phyloP scores from a whole-genome alignment of 2,113 vertebrate genomes.

The Morone chrysops region DNA sequence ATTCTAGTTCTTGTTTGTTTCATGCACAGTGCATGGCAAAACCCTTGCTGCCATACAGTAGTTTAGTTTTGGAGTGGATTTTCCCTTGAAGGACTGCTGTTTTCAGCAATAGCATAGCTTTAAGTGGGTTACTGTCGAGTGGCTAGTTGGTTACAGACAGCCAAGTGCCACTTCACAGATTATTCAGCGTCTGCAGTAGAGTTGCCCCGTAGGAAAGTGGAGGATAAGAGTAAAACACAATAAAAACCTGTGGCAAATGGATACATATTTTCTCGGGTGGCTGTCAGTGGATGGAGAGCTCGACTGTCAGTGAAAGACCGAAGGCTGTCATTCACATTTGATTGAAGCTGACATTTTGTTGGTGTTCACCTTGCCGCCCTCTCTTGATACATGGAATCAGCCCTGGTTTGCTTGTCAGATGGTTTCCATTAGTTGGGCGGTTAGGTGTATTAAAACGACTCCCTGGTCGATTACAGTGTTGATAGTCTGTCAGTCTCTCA shows the following conservation, averaged over 20 bases:
- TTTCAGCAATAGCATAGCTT: constrained; percentile 40
- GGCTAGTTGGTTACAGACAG: constrained; percentile 58
- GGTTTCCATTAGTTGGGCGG: constrained; percentile 65
- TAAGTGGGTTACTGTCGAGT: constrained; percentile 63
- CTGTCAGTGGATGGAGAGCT: not conserved
- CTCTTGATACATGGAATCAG: constrained; percentile 51
- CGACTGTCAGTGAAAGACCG: constrained; percentile 31
- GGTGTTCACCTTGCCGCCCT: constrained; percentile 36
- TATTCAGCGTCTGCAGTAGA: constrained; percentile 56
- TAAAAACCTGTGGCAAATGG: constrained; percentile 55
- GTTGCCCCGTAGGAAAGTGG: constrained; percentile 60
- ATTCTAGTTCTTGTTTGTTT: not conserved
- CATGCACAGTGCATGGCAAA: not conserved
- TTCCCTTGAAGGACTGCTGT: constrained; percentile 42
- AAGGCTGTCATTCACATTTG: constrained; percentile 73
- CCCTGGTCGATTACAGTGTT: constrained; percentile 57
- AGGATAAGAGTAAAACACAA: constrained; percentile 53
- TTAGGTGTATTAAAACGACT: constrained; percentile 60
- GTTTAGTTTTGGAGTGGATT: not conserved
- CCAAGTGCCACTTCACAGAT: constrained; percentile 76
- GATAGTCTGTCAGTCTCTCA: constrained; percentile 69
- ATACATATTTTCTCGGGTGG: constrained; percentile 19
- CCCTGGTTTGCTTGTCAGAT: constrained; percentile 53
- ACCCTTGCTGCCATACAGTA: not conserved
- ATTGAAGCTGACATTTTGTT: constrained; percentile 72